Percentiles rank a stretch among this genome's conserved stretches.
Evolutionary conservation across 2,888 invertebrate genomes (phyloP).

Genomic region (Rhingia rostrata): DNA sequence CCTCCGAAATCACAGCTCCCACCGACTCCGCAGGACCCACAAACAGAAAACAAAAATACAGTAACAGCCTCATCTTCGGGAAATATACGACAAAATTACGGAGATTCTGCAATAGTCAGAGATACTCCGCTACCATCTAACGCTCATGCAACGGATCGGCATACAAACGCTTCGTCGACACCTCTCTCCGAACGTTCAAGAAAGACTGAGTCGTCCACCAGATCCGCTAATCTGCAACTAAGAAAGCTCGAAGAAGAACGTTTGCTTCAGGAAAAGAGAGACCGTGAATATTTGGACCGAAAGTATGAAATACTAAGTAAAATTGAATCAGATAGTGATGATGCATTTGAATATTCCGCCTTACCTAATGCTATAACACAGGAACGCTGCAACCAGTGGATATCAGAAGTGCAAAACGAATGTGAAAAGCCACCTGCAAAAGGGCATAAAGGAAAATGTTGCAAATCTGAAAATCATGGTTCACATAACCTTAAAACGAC

Average conservation of each 20-base stretch:
- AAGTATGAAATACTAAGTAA: conserved; percentile 32
- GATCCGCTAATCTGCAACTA: conserved; percentile 18
- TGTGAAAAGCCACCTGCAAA: conserved; percentile 7
- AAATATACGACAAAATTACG: too few species aligned
- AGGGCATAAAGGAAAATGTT: not conserved
- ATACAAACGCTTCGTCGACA: not conserved
- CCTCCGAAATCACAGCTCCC: not conserved
- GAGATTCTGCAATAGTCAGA: too few species aligned
- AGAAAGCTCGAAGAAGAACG: conserved; percentile 27
- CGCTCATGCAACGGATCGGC: too few species aligned
- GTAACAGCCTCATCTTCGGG: not conserved
- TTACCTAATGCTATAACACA: not conserved
- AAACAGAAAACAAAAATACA: too few species aligned
- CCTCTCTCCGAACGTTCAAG: not conserved
- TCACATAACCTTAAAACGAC: too few species aligned
- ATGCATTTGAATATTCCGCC: not conserved
- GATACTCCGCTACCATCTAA: too few species aligned
- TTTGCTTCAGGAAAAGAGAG: conserved; percentile 25
- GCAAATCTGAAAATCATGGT: not conserved
- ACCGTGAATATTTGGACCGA: conserved; percentile 16
- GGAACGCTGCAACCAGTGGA: not conserved
- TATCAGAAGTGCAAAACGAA: conserved; percentile 7
- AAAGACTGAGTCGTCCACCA: conserved; percentile 7
- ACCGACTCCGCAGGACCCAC: not conserved
- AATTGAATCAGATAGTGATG: conserved; percentile 4